Evolutionary conservation across 1,140 invertebrate genomes (phyloP).

Genomic region (Anastatus disparis): DNA sequence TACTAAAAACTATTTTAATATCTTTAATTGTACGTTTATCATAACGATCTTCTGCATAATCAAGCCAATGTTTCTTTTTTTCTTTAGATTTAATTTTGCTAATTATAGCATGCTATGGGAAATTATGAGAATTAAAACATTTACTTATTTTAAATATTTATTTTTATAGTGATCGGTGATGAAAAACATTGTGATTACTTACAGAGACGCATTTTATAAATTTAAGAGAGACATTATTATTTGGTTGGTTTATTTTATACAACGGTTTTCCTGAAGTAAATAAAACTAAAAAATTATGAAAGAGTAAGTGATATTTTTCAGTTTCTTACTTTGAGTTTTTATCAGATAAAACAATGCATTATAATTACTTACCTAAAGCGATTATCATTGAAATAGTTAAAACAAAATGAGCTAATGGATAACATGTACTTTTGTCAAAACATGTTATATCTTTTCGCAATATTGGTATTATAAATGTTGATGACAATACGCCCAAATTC

Average conservation of each 20-base stretch:
- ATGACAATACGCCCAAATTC: conserved; percentile 90
- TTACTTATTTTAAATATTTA: not conserved
- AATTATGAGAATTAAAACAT: conserved; percentile 22
- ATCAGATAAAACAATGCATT: too few relatives aligned
- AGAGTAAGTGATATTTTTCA: too few relatives aligned
- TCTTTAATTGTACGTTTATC: too few relatives aligned
- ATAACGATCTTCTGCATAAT: too few relatives aligned
- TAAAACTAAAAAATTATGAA: conserved; percentile 79
- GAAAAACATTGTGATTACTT: conserved; percentile 64
- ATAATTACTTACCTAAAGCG: conserved; percentile 76
- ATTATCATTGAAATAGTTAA: conserved; percentile 87
- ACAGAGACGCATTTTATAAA: conserved; percentile 83
- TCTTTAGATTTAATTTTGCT: too few relatives aligned
- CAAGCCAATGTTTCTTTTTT: too few relatives aligned
- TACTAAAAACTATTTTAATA: too few relatives aligned
- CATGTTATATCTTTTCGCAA: conserved; percentile 84
- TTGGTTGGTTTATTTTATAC: conserved; percentile 82
- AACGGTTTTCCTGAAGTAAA: conserved; percentile 80
- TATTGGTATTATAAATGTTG: conserved; percentile 89
- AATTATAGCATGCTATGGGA: too few relatives aligned
- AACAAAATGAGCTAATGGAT: conserved; percentile 90
- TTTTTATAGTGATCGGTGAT: too few relatives aligned
- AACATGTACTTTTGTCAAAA: conserved; percentile 85
- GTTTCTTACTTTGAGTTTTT: too few relatives aligned
- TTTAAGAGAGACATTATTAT: conserved; percentile 83